Conservation (phyloP, 2,797 vertebrate genomes). For the Graptemys geographica region DNA sequence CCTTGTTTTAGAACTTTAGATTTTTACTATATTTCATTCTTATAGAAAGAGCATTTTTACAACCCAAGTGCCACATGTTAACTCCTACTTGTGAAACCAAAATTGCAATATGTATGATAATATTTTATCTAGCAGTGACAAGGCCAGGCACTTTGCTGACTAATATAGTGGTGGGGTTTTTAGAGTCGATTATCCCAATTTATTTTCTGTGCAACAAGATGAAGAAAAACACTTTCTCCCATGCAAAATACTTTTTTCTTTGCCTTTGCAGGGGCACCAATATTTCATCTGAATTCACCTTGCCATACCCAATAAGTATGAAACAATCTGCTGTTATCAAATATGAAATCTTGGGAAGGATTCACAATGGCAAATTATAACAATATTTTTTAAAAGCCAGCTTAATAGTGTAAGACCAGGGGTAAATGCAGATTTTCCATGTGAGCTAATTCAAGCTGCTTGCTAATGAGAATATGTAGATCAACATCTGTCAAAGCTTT, state of each 20-base stretch:
- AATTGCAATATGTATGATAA: background rate
- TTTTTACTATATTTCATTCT: background rate
- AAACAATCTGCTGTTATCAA: background rate
- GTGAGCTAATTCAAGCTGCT: background rate
- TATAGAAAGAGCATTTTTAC: background rate
- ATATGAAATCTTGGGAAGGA: background rate
- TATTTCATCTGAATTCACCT: background rate
- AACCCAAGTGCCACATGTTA: background rate
- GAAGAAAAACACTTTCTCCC: background rate
- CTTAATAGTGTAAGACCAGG: background rate
- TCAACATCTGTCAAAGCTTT: background rate
- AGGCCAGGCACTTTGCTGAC: fast-evolving
- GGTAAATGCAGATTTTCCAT: background rate
- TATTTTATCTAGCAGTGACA: background rate
- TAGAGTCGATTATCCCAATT: background rate
- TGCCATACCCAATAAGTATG: background rate
- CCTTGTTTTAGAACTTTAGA: background rate
- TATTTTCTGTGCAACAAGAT: background rate
- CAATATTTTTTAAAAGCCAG: background rate
- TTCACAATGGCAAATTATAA: background rate
- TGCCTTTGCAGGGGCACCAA: background rate
- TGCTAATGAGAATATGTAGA: background rate
- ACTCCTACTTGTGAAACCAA: background rate
- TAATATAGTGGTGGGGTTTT: background rate
- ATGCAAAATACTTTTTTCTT: background rate